phyloP scores from a whole-genome alignment of 2,113 vertebrate genomes.

The Tinamus guttatus region DNA sequence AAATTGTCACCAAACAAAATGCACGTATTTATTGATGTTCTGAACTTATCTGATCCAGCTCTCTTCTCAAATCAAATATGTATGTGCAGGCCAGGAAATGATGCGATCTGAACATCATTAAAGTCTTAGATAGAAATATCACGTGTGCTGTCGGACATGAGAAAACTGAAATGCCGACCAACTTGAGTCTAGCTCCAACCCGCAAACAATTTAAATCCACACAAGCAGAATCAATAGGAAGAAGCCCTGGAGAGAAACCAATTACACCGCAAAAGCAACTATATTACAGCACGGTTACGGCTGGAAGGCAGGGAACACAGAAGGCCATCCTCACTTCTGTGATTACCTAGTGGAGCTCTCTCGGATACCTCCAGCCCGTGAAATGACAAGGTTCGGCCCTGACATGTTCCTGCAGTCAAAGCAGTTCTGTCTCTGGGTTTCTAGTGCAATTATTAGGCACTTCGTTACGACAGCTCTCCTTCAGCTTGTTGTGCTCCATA shows the following conservation, averaged over 20 bases:
- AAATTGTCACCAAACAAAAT: conserved; percentile 63
- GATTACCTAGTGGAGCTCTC: conserved; percentile 48
- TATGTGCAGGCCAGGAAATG: background rate
- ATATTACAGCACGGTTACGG: conserved; percentile 16
- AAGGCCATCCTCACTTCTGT: conserved; percentile 49
- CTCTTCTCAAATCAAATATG: conserved; percentile 41
- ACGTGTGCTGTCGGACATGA: background rate
- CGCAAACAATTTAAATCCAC: conserved; percentile 63
- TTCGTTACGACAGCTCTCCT: background rate
- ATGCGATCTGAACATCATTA: conserved; percentile 42
- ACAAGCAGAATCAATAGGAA: conserved; percentile 68
- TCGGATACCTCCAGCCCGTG: background rate
- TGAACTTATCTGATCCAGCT: conserved; percentile 56
- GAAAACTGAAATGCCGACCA: conserved; percentile 1
- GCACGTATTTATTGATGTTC: conserved; percentile 43
- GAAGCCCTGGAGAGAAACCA: conserved; percentile 70
- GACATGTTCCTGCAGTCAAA: conserved; percentile 32
- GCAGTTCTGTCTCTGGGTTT: background rate
- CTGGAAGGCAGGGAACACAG: conserved; percentile 43
- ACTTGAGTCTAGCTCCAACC: conserved; percentile 48
- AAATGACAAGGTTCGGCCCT: conserved; percentile 19
- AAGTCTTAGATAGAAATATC: background rate
- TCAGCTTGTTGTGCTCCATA: background rate
- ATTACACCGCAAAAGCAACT: conserved; percentile 66
- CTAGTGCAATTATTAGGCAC: background rate